Evolutionary conservation across 2,797 vertebrate genomes (phyloP), one percentile per base, ranked within the genome.

Genomic region (Capromys pilorides): DNA sequence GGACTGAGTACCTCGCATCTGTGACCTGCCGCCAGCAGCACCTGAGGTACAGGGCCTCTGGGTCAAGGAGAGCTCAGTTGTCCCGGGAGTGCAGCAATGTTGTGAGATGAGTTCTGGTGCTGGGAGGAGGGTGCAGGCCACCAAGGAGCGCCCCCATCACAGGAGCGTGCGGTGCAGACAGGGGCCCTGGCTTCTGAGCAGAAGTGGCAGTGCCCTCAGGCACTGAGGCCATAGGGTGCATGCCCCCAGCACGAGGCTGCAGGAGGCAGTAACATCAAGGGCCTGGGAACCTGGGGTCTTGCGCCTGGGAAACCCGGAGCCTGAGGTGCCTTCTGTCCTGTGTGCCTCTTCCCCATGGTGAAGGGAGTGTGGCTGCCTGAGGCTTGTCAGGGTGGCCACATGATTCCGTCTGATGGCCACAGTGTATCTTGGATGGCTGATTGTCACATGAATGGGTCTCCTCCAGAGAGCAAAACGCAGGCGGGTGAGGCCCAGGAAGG

Each of bases 121-220:
- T 49, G 41, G 13, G 26, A 6, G 39, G 41, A 31, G 73, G 6
- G 24, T 6, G 22, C 39, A 45, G 39, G 73, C 39, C 41, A 45
- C 73, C 28, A 14, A 45, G 41, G 41, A 28, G 73, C 2, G 5
- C 13, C 36, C 14, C 71, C 22, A 22, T 26, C 36, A 24, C 36
- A 39, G 71, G 22, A n/a, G 49, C 1, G 33, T 0, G 5, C 1
- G 4, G 31, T 57, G 31, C 31, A 6, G 2, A 16, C 5, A 26
- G 31, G 9, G 31, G 66, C 49, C 6, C 49, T 12, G 33, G 36
- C 19, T 64, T 45, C 22, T 10, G 8, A 61, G 2, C 12, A 2
- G 36, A 39, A 31, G 83, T 45, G 13, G 26, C 24, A 12, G 33
- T 16, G 10, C 49, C 59, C 13, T 28, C 45, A 24, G 33, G n/a